These are phyloP conservation scores for Diuraphis noxia DNA, from an alignment of 1,140 invertebrate species.

Conservation along the genomic window DNA sequence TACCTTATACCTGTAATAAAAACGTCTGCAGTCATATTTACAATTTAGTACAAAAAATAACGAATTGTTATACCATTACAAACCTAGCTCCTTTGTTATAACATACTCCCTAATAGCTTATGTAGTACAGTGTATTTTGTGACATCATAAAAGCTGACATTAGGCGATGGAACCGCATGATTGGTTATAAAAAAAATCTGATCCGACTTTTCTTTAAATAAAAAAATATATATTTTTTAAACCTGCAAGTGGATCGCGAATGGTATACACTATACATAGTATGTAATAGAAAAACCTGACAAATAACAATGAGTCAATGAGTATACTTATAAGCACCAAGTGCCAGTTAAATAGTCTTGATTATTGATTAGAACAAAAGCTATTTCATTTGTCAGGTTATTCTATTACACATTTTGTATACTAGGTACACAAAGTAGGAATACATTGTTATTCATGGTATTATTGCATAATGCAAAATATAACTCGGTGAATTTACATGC, in stretches of 20 bases:
- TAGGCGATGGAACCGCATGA: neutral
- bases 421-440: no score
- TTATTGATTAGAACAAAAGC: no score
- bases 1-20: neutral
- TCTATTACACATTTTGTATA: no score
- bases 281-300: no score
- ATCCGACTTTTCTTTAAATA: neutral
- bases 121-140: neutral
- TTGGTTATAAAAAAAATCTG: neutral
- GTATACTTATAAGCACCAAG: no score
- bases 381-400: no score
- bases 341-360: no score
- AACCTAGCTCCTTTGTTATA: neutral
- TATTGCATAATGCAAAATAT: no score
- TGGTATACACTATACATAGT: neutral
- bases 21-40: neutral
- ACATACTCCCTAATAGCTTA: neutral
- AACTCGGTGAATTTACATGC: no score
- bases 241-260: neutral
- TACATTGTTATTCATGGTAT: no score
- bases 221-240: conserved; percentile 9
- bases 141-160: neutral
- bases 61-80: neutral
- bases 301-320: no score
- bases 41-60: neutral